phyloP scores from a whole-genome alignment of 2,797 vertebrate species.

The Peromyscus aztecus region DNA sequence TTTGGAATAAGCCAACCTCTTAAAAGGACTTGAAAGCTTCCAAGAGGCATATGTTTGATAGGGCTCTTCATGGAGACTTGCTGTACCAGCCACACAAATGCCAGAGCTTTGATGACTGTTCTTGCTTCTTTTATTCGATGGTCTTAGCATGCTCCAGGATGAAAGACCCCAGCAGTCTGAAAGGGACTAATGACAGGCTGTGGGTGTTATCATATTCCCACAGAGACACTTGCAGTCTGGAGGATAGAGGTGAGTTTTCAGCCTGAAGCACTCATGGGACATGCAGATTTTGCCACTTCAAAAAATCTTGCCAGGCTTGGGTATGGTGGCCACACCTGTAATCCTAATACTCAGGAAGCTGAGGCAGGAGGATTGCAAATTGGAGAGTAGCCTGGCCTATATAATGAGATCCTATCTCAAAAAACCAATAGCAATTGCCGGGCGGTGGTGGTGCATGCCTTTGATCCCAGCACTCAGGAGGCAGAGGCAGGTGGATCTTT shows the following conservation, averaged over 20 bases:
- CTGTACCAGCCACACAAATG: slow-evolving; percentile 19
- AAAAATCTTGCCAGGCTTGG: neutral
- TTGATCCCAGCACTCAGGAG: too few species aligned
- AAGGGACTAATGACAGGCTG: slow-evolving; percentile 60
- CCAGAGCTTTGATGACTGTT: slow-evolving; percentile 7
- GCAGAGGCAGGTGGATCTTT: too few species aligned
- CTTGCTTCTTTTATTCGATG: slow-evolving; percentile 68
- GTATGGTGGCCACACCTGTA: neutral
- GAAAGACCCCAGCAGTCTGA: slow-evolving; percentile 62
- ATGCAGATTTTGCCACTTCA: neutral
- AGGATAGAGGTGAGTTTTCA: slow-evolving; percentile 63
- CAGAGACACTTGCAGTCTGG: slow-evolving; percentile 50
- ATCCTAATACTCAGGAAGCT: neutral
- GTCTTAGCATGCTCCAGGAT: slow-evolving; percentile 61
- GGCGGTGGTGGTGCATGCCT: too few species aligned
- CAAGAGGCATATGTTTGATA: neutral
- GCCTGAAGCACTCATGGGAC: neutral
- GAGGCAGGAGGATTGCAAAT: neutral
- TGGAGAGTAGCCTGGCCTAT: neutral
- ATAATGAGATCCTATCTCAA: neutral
- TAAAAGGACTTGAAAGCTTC: neutral
- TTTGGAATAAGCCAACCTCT: neutral
- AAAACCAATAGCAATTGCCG: neutral
- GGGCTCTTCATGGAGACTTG: neutral
- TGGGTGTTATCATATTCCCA: slow-evolving; percentile 61